A percentile compares a stretch with the other conserved stretches of the same genome.
phyloP scores from a whole-genome alignment of 2,888 invertebrate genomes.

The Synergus umbraculus region DNA sequence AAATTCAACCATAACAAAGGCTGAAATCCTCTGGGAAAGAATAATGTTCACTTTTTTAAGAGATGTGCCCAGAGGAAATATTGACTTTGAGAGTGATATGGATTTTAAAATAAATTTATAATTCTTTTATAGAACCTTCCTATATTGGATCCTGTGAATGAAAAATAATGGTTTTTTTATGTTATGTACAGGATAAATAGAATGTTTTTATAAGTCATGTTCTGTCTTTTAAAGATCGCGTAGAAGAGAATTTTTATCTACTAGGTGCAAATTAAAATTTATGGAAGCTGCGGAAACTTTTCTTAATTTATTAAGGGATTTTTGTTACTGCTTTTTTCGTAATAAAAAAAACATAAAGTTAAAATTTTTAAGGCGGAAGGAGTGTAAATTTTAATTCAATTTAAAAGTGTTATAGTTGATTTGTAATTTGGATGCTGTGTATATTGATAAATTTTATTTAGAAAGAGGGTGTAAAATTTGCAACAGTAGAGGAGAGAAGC shows the following conservation, averaged over 20 bases:
- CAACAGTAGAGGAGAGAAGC: slow-evolving; percentile 1
- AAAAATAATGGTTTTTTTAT: slow-evolving; percentile 29
- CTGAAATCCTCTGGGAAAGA: background rate
- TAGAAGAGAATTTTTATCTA: background rate
- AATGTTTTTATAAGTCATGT: background rate
- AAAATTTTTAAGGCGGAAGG: no score
- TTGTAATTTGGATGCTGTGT: no score
- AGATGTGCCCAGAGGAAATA: background rate
- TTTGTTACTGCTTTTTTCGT: background rate
- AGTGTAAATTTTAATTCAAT: no score
- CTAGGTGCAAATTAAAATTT: background rate
- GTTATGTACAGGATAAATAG: background rate
- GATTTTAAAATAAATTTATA: background rate
- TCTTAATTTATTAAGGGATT: background rate
- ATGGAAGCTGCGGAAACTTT: background rate
- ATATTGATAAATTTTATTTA: background rate
- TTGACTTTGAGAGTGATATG: background rate
- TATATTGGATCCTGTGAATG: slow-evolving; percentile 2
- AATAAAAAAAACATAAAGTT: background rate
- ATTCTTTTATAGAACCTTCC: background rate
- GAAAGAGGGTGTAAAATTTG: background rate
- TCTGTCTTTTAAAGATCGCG: background rate
- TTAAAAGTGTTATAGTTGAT: no score
- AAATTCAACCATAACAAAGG: background rate
- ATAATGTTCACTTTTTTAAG: background rate